Evolutionary conservation across 2,888 invertebrate genomes (phyloP), one percentile per base, ranked within the genome.

Genomic region (Diogma glabrata): DNA sequence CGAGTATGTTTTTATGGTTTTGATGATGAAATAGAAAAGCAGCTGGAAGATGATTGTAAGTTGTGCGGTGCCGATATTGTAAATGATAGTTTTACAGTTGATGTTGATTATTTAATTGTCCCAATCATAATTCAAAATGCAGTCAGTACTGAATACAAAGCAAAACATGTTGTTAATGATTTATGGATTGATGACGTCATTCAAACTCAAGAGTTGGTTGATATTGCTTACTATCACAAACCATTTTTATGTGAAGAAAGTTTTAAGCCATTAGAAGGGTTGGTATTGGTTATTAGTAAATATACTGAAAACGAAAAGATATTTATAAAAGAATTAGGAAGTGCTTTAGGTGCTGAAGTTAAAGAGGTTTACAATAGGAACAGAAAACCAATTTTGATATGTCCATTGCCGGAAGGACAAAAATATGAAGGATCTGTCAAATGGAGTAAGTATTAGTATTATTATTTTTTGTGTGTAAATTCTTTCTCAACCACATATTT

Each of bases 371-470:
- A 87, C 64, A 77, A 81, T 0, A 74, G 80, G 53, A 76, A 76
- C 56, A 82, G 81, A 0, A 86, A 83, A 0, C 93, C 94, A 0
- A 87, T 95, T 65, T 72, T 95, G 0, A 72, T 95, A 4, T 87
- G 87, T 56, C 80, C 82, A 5, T 72, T 73, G 1, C 73, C 87
- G 0, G 72, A 73, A 17, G 91, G 92, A 0, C 85, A 84, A 59
- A 95, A 93, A 64, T 87, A 87, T 63, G 72, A 73, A 36, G 92
- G 91, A 0, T 87, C 89, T 0, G 60, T 84, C 0, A 88, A 87
- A 65, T 95, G 94, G 95, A 77, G 78, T 10, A 52, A 19, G 20
- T 38, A 6, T 24, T 24, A 7, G 9, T 24, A n/a, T n/a, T n/a
- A n/a, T n/a, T n/a, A n/a, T n/a, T n/a, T n/a, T n/a, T n/a, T n/a